phyloP scores from a whole-genome alignment of 2,888 invertebrate species.

The Pandemis cinnamomeana region DNA sequence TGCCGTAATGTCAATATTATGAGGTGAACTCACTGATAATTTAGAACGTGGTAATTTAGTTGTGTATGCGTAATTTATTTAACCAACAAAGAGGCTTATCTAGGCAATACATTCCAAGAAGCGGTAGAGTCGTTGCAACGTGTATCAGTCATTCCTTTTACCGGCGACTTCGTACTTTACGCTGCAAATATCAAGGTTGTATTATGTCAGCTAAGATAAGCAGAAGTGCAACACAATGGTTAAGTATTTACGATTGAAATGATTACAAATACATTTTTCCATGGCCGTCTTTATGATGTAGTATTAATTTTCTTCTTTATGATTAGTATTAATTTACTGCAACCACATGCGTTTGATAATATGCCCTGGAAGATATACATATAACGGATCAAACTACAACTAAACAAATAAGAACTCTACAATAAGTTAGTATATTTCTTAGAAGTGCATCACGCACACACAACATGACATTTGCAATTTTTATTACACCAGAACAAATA shows the following conservation, averaged over 20 bases:
- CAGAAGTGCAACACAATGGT: slow-evolving; percentile 22
- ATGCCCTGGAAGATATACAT: neutral
- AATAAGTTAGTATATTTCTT: neutral
- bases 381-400: neutral
- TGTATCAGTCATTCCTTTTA: slow-evolving; percentile 62
- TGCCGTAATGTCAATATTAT: too few relatives aligned
- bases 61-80: slow-evolving; percentile 13
- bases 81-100: slow-evolving; percentile 48
- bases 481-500: neutral
- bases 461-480: neutral
- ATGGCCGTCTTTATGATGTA: neutral
- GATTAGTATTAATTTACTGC: neutral
- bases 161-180: slow-evolving; percentile 55
- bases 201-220: slow-evolving; percentile 44
- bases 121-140: slow-evolving; percentile 44
- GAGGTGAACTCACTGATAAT: neutral
- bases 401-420: neutral
- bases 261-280: neutral
- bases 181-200: slow-evolving; percentile 63
- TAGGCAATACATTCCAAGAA: slow-evolving; percentile 31
- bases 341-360: neutral
- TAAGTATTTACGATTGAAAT: slow-evolving; percentile 4
- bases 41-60: slow-evolving; percentile 9
- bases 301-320: neutral
- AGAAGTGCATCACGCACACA: neutral